Conservation (phyloP, 2,888 invertebrate genomes). For the Rhingia rostrata region DNA sequence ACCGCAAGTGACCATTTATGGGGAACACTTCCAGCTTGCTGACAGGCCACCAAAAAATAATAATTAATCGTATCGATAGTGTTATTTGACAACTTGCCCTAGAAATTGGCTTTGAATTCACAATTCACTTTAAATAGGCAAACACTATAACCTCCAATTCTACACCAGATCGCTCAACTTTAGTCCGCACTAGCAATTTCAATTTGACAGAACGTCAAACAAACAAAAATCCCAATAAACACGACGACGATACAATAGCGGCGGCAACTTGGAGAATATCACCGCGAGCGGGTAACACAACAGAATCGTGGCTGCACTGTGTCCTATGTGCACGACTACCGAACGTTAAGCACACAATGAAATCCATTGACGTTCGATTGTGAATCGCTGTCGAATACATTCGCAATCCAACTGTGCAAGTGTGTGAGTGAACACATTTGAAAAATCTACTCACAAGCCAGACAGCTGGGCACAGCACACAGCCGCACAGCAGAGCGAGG, state of each 20-base stretch:
- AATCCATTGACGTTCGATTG: constrained; percentile 68
- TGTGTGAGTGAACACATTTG: constrained; percentile 36
- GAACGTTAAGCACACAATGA: constrained; percentile 70
- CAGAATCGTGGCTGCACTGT: constrained; percentile 50
- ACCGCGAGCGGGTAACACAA: constrained; percentile 65
- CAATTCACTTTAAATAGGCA: background rate
- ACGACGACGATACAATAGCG: constrained; percentile 58
- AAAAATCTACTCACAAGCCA: constrained; percentile 32
- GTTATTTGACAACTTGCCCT: background rate
- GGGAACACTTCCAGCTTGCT: constrained; percentile 8
- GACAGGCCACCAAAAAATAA: constrained; percentile 34
- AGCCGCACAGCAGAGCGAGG: constrained; percentile 7
- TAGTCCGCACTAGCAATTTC: constrained; percentile 16
- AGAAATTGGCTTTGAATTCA: constrained; percentile 43
- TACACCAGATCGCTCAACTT: constrained; percentile 16
- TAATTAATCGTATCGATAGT: constrained; percentile 5
- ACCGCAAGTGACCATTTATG: constrained; percentile 83
- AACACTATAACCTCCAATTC: too few relatives aligned
- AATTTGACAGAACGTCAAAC: constrained; percentile 61
- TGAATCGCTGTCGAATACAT: constrained; percentile 51
- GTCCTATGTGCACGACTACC: constrained; percentile 66
- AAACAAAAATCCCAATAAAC: constrained; percentile 1
- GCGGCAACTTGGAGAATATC: constrained; percentile 57
- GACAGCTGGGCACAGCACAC: constrained; percentile 69
- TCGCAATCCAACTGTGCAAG: constrained; percentile 12